A percentile compares a stretch with the other conserved stretches of the same genome.
phyloP scores from a whole-genome alignment of 35 echinoderm and acorn worm genomes.

The Ptychodera flava region DNA sequence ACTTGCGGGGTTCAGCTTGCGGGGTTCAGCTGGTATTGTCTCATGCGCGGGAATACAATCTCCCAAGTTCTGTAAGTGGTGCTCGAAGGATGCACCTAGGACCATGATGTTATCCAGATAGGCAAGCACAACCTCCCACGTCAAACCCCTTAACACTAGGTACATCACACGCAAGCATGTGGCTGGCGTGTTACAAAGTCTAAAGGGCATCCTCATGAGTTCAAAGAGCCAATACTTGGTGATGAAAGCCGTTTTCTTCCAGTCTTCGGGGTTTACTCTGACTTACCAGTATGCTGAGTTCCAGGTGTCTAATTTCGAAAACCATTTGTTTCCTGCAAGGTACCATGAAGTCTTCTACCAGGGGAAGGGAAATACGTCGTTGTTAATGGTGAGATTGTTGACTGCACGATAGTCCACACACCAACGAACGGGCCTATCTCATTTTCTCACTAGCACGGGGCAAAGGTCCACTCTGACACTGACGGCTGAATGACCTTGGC shows the following conservation, averaged over 20 bases:
- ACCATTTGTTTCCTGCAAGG: constrained; percentile 35
- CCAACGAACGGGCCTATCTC: constrained; percentile 49
- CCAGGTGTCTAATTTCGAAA: constrained; percentile 44
- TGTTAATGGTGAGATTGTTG: constrained; percentile 37
- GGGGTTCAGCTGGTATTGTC: too few relatives aligned
- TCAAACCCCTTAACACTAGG: constrained; percentile 8
- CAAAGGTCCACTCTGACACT: too few relatives aligned
- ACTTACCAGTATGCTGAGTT: constrained; percentile 43
- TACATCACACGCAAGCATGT: constrained; percentile 27
- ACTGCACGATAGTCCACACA: constrained; percentile 21
- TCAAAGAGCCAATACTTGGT: constrained; percentile 38
- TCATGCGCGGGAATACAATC: too few relatives aligned
- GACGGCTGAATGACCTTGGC: constrained; percentile 42
- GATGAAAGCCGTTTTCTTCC: constrained; percentile 44
- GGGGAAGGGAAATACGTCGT: constrained; percentile 21
- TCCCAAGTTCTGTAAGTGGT: too few relatives aligned
- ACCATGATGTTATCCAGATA: constrained; percentile 40
- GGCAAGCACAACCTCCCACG: background rate
- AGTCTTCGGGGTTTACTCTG: background rate
- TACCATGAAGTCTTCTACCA: constrained; percentile 26
- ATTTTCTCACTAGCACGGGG: constrained; percentile 40
- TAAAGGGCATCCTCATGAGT: constrained; percentile 41
- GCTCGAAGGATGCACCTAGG: too few relatives aligned
- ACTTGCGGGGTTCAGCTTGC: constrained; percentile 55
- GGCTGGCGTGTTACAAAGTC: constrained; percentile 38